Base-by-base conservation (phyloP, 2,888 invertebrate species). In the Punctoribates punctum region DNA sequence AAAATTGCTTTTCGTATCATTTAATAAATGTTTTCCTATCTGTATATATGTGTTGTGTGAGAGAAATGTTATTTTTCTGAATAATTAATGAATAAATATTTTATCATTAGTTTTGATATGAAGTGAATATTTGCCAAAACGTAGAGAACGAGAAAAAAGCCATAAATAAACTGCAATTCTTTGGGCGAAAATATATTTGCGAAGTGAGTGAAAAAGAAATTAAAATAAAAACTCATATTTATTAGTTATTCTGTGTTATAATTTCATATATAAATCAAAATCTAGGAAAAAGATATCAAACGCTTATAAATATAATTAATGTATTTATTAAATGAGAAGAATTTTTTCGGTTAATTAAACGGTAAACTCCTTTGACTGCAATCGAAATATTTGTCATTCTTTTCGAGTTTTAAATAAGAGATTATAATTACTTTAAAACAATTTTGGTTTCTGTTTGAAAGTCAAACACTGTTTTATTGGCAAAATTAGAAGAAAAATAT, bases 1-100 rank as follows among this genome's bases (percentile, higher is more conserved):
- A 48, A 48, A 48, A 48, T 48, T 48, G 48, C 48, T 48, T 48
- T 48, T 48, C 48, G n/a, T 48, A 48, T 48, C 48, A 48, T 48
- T 48, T 48, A 48, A 48, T 48, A 48, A 6, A n/a, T 48, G n/a
- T 48, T 48, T n/a, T 48, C 48, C n/a, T n/a, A 34, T 34, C 34
- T 34, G 34, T 34, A 34, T 34, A 34, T 34, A 34, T 34, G 34
- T 34, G 34, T 34, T 48, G n/a, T 48, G 48, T 48, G 48, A 17
- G 48, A 48, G 48, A 48, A 48, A n/a, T 17, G n/a, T 13, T 17
- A 48, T 17, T 17, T 17, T 17, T 48, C 48, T 48, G 48, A 48
- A 48, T 48, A 48, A 48, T 48, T 48, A 48, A 48, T 48, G 48
- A 48, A 48, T 48, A 48, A 48, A 48, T 48, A 48, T 48, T 48